A percentile compares a stretch with the other conserved stretches of the same genome.
phyloP scores from a whole-genome alignment of 1,140 invertebrate genomes.

The Drosophila novamexicana region DNA sequence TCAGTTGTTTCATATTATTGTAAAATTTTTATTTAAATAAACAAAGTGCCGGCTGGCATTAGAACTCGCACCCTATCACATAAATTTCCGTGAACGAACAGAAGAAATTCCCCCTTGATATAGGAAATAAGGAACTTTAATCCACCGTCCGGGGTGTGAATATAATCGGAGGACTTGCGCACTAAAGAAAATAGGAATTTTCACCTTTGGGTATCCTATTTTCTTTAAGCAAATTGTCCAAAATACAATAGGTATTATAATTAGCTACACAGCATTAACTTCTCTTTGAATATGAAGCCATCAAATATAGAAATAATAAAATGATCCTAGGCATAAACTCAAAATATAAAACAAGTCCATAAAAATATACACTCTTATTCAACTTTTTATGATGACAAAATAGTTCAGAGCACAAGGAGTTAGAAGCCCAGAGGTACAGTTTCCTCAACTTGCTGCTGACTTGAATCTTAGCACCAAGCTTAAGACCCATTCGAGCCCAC shows the following conservation, averaged over 20 bases:
- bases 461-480: slow-evolving; percentile 30
- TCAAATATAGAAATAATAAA: too few species aligned
- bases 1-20: slow-evolving; percentile 46
- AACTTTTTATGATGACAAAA: neutral
- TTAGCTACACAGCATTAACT: too few species aligned
- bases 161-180: too few species aligned
- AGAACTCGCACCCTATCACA: slow-evolving; percentile 19
- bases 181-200: too few species aligned
- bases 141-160: neutral
- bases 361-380: neutral
- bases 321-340: too few species aligned
- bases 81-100: slow-evolving; percentile 21
- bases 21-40: slow-evolving; percentile 39
- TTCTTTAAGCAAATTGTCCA: too few species aligned
- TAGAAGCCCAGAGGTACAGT: slow-evolving; percentile 3
- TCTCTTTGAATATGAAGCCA: too few species aligned
- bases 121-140: slow-evolving; percentile 6
- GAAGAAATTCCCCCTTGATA: slow-evolving; percentile 7
- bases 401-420: neutral
- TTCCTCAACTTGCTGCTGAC: slow-evolving; percentile 21
- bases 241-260: too few species aligned
- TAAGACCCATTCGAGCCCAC: slow-evolving; percentile 20
- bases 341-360: neutral
- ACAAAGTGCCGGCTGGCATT: slow-evolving; percentile 35
- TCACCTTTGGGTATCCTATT: too few species aligned